Evolutionary conservation across 2,113 vertebrate species (phyloP), one percentile per base, ranked within the genome.

Genomic region (Xiphorhynchus elegans): DNA sequence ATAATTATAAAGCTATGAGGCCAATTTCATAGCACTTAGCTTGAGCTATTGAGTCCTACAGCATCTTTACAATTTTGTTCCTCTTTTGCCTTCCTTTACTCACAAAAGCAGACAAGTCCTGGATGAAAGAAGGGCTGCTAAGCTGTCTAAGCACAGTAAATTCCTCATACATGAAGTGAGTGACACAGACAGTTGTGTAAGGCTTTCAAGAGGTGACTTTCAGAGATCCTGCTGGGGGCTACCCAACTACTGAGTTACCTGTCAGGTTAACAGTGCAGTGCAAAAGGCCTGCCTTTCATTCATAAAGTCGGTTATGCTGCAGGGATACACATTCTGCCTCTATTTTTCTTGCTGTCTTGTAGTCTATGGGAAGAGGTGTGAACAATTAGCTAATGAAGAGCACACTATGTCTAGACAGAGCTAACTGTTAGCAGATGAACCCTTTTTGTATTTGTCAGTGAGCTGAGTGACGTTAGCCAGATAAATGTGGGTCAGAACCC

Each of bases 381-480:
- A 97, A 88, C 64, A 87, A 58, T 89, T 92, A 94, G 47, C 60
- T 96, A 90, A 72, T 75, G 77, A 92, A 75, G 95, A 79, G n/a
- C 87, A 90, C 33, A 20, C 73, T 70, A 20, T 80, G 94, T 97
- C 96, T 96, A 97, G 95, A 96, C 94, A 84, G 66, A 90, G 37
- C 87, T 94, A 96, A 96, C 55, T 63, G 69, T 40, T 95, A 94
- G 74, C 86, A 97, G 75, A 90, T 93, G 88, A 97, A 58, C 39
- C 26, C 33, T 59, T 42, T 67, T 95, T 84, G 12, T 73, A 28
- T 84, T 93, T 92, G 46, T n/a, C 68, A 77, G 84, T 52, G 50
- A 81, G 69, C 47, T 62, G 67, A 89, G 60, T 46, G 35, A 77
- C 75, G 84, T 1, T 2, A 90, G 25, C 55, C 86, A 63, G 42